Evolutionary conservation across 2,113 vertebrate species (phyloP), one percentile per base, ranked within the genome.

Genomic region (Edolisoma coerulescens): DNA sequence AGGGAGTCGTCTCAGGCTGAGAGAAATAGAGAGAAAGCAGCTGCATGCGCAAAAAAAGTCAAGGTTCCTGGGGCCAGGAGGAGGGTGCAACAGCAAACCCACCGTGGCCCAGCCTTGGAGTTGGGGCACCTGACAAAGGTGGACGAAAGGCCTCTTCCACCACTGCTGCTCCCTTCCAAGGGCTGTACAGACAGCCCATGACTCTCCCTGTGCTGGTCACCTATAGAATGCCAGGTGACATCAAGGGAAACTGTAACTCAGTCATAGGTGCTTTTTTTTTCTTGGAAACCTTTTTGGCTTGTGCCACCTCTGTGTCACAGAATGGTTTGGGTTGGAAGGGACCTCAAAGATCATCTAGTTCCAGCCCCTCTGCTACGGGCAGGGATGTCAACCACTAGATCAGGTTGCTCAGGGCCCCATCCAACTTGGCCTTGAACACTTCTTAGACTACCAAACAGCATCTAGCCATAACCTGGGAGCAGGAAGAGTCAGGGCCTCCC

Each of bases 71-170:
- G 15, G 24, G 24, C 21, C 42, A 76, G 37, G 37, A 76, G 16
- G 24, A 89, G 3, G 8, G 13, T 4, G 19, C 17, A 63, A 1
- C 28, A 87, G 22, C 11, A 54, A 77, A 27, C 2, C 17, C 1
- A 2, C 3, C 0, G 0, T 28, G 23, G 30, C 68, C 10, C 56
- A 81, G 69, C n/a, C 11, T 41, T 4, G 8, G 2, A 16, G 18
- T 28, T 33, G 47, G 32, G 10, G 20, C 17, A 61, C 10, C 27
- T 39, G n/a, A 50, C 0, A 0, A 74, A 32, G 54, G 47, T 0
- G 2, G 15, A 42, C 33, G 42, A 52, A 42, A 52, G 23, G 7
- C 30, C 17, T 53, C 23, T 80, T 56, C 23, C 16, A 59, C 5
- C 2, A 2, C 59, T 59, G 47, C 16, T 77, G 42, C 32, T 86